Evolutionary conservation across 2,888 invertebrate species (phyloP), one percentile per base, ranked within the genome.

Genomic region (Eudemis profundana): DNA sequence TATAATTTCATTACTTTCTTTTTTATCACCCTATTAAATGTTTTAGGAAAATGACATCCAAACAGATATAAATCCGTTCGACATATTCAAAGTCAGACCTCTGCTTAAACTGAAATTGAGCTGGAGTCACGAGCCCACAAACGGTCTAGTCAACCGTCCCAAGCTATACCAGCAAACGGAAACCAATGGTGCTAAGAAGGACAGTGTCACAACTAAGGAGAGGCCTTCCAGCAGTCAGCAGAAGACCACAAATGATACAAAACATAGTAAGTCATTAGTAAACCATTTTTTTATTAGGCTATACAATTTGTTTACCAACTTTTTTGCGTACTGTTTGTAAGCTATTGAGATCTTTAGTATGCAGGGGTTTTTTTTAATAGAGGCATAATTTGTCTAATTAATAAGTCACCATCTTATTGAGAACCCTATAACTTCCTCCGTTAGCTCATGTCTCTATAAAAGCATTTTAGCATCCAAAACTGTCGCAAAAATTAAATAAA

Each of bases 81-180:
- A 97, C 74, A 93, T 95, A 63, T 96, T 97, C 79, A 95, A 95
- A 86, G 95, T 95, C 74, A 94, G 96, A 65, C 97, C 98, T 0
- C 95, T 96, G 67, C 89, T 98, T 1, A 98, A 97, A 86, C 95
- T 98, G 77, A 95, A 96, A 75, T 89, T 98, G 50, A 95, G 95
- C 74, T 98, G 98, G 97, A 96, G 96, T 57, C 95, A 94, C 68
- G 95, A 96, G 75, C 94, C 95, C 0, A 94, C 94, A 33, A 94
- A 93, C 56, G 94, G 94, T 12, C 85, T 95, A 44, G 95, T 95
- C 7, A 95, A 95, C 74, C 87, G 95, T 72, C 95, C 95, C 2
- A 93, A 94, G 70, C 90, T 94, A 56, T 94, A 89, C 71, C 91
- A 91, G 68, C 91, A 90, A 40, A 79, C 67, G 50, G 91, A 91